A percentile compares a stretch with the other conserved stretches of the same genome.
These are phyloP conservation scores for Muraenolepis orangiensis DNA, from an alignment of 2,797 vertebrate species.

Conservation along the genomic window DNA sequence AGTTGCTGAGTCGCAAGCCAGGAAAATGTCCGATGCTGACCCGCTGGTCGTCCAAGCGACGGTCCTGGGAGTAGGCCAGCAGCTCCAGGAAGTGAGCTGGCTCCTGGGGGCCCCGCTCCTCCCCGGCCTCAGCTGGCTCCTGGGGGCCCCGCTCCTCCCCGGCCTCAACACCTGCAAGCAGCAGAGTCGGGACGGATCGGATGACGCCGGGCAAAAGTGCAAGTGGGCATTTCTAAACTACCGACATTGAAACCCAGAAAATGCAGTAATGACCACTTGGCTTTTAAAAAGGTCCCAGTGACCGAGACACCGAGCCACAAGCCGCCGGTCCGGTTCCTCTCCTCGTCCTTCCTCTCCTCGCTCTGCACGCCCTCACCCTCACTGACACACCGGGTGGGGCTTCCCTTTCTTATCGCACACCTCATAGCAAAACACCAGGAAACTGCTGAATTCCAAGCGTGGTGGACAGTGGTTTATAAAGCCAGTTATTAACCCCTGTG, in stretches of 20 bases:
- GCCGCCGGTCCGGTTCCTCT: not conserved
- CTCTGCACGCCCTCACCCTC: too few relatives aligned
- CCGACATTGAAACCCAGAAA: not conserved
- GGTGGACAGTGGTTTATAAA: not conserved
- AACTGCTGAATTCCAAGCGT: not conserved
- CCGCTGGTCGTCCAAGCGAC: conserved; percentile 89
- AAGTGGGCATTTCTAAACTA: not conserved
- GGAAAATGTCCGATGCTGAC: conserved; percentile 82
- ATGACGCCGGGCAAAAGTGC: not conserved
- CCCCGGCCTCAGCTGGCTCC: conserved; percentile 60
- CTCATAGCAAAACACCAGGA: not conserved
- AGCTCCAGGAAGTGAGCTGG: conserved; percentile 92
- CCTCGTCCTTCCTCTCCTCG: not conserved
- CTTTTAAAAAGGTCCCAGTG: not conserved
- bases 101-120: conserved; percentile 76
- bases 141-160: conserved; percentile 51
- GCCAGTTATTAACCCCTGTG: not conserved
- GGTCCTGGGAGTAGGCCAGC: conserved; percentile 88
- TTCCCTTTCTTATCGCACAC: not conserved
- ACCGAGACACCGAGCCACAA: not conserved
- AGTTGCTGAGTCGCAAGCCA: conserved; percentile 79
- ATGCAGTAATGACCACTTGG: not conserved
- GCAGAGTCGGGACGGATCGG: not conserved
- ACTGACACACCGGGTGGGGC: too few relatives aligned
- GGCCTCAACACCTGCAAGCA: conserved; percentile 70